Evolutionary conservation across 2,888 invertebrate genomes (phyloP).

Genomic region (Altica lythri): DNA sequence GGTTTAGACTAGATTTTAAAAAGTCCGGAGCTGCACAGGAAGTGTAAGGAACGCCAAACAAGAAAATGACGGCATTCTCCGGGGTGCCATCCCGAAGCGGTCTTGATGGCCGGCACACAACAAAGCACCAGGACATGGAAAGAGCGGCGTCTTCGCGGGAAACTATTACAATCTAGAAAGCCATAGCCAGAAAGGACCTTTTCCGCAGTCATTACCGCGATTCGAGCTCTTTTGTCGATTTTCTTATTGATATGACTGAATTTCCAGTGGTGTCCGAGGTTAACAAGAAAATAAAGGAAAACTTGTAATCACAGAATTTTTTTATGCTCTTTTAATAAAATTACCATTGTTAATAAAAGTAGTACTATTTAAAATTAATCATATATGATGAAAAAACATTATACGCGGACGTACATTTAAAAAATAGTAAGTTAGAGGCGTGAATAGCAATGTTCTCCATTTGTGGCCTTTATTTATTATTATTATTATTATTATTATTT

Average conservation of each 20-base stretch:
- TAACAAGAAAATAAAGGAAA: slow-evolving; percentile 2
- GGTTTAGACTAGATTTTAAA: no score
- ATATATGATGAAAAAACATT: no score
- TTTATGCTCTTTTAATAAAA: no score
- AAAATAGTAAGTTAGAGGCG: no score
- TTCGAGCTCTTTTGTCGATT: slow-evolving; percentile 10
- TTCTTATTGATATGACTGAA: not conserved
- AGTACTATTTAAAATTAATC: no score
- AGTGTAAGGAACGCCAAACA: slow-evolving; percentile 16
- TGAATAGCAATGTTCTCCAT: no score
- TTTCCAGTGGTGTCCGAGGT: not conserved
- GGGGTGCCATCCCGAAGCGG: slow-evolving; percentile 22
- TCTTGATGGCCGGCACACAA: slow-evolving; percentile 20
- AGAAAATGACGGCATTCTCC: slow-evolving; percentile 21
- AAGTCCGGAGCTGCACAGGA: no score
- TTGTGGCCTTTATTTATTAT: no score
- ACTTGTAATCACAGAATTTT: no score
- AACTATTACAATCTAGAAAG: slow-evolving; percentile 18
- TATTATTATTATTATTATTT: no score
- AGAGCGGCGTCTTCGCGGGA: slow-evolving; percentile 8
- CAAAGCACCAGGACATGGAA: slow-evolving; percentile 14
- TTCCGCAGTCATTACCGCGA: slow-evolving; percentile 21
- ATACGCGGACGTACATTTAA: no score
- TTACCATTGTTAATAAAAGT: no score
- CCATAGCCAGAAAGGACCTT: slow-evolving; percentile 15